Evolutionary conservation across 2,113 vertebrate species (phyloP).

Genomic region (Thalassoma bifasciatum): DNA sequence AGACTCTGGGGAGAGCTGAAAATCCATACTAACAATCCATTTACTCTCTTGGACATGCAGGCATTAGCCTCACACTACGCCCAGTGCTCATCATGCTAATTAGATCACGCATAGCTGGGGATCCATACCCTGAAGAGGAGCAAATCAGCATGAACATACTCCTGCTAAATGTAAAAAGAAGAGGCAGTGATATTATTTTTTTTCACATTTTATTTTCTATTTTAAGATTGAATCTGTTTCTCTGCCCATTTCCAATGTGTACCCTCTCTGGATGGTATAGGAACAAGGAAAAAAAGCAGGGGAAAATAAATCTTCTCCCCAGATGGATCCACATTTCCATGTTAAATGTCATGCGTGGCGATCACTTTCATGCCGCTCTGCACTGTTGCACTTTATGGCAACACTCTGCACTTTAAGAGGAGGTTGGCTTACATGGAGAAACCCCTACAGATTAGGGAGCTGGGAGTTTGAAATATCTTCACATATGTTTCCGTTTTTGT

Average conservation of each 20-base stretch:
- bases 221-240: no score
- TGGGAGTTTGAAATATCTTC: slow-evolving; percentile 18
- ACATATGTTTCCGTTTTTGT: slow-evolving; percentile 55
- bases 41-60: slow-evolving; percentile 59
- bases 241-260: slow-evolving; percentile 16
- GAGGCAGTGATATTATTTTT: slow-evolving; percentile 30
- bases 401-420: slow-evolving; percentile 37
- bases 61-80: slow-evolving; percentile 48
- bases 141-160: slow-evolving; percentile 28
- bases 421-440: slow-evolving; percentile 19
- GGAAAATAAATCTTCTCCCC: not conserved
- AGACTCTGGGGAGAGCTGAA: slow-evolving; percentile 52
- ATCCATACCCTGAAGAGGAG: slow-evolving; percentile 53
- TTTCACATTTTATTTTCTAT: no score
- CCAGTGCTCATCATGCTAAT: slow-evolving; percentile 67
- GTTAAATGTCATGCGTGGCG: slow-evolving; percentile 41
- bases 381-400: slow-evolving; percentile 61
- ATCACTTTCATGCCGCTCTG: slow-evolving; percentile 55
- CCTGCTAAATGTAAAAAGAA: slow-evolving; percentile 21
- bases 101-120: slow-evolving; percentile 64
- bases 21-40: slow-evolving; percentile 78
- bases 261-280: not conserved
- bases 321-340: slow-evolving; percentile 32
- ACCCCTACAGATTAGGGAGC: slow-evolving; percentile 2
- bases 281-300: not conserved